Evolutionary conservation across 2,113 vertebrate species (phyloP), one percentile per base, ranked within the genome.

Genomic region (Leptobrachium leishanense): DNA sequence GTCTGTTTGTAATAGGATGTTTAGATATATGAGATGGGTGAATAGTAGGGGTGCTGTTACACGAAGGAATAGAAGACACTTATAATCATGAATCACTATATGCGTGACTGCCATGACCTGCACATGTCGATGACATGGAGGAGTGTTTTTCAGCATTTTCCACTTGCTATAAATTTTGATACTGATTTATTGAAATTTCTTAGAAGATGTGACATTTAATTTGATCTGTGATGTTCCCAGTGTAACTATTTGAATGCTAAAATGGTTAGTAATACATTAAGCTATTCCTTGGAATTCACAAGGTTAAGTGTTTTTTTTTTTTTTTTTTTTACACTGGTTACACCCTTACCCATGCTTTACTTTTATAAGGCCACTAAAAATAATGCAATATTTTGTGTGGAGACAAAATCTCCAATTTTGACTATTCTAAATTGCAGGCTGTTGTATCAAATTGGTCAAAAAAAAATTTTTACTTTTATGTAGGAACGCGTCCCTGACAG

Each of bases 401-500:
- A 31, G 20, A 31, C 20, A 31, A 31, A 31, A 31, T 31, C 20
- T 31, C 20, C 20, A 31, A 31, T 31, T 31, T 31, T 31, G 20
- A 31, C 20, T 31, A 31, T 31, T 31, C 20, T 31, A 31, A 31
- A 31, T 31, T 31, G 20, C 20, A 31, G 20, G 20, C 20, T 31
- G 20, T 31, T 31, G 20, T 31, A 31, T 31, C 20, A 31, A 31
- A 31, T 31, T 31, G 20, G 20, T n/a, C n/a, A n/a, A n/a, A n/a
- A n/a, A n/a, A 46, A 8, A 46, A 46, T 5, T 31, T 31, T 8
- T 50, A 50, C 39, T 78, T 6, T 20, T 6, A 57, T 50, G 39
- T 68, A 99, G 96, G 97, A 99, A 85, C 95, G 97, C 13, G 94
- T 99, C 82, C 97, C 94, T 15, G 97, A 98, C 89, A 99, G 98